These are phyloP conservation scores for Euplagia quadripunctaria DNA, from an alignment of 2,888 invertebrate species.

Conservation along the genomic window DNA sequence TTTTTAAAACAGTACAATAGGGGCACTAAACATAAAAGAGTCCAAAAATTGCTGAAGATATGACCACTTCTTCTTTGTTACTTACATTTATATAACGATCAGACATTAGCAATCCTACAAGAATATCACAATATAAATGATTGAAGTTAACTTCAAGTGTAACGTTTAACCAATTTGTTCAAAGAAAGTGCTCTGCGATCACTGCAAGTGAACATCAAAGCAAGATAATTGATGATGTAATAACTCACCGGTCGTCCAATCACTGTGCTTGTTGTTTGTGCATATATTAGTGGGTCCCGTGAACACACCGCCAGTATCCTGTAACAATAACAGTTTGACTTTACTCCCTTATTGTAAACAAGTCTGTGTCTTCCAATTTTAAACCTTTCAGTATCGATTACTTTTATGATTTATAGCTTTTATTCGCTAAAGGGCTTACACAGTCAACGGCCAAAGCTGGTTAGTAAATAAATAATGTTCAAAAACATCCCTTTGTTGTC, in stretches of 20 bases:
- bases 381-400: slow-evolving; percentile 41
- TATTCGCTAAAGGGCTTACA: slow-evolving; percentile 41
- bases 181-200: slow-evolving; percentile 41
- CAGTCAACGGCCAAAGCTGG: not conserved
- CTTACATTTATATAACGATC: too few species aligned
- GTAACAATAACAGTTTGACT: slow-evolving; percentile 63
- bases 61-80: too few species aligned
- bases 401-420: slow-evolving; percentile 55
- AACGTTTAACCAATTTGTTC: slow-evolving; percentile 29
- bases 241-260: slow-evolving; percentile 73
- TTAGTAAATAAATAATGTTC: slow-evolving; percentile 1
- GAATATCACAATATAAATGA: slow-evolving; percentile 38
- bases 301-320: slow-evolving; percentile 73
- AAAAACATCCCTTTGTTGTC: too few species aligned
- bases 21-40: too few species aligned
- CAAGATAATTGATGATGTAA: slow-evolving; percentile 46
- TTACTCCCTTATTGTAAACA: slow-evolving; percentile 18
- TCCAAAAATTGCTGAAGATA: too few species aligned
- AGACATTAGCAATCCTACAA: not conserved
- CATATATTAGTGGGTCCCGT: slow-evolving; percentile 64
- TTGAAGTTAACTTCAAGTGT: slow-evolving; percentile 27
- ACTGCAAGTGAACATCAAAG: slow-evolving; percentile 45
- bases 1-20: too few species aligned
- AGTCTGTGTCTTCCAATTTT: not conserved
- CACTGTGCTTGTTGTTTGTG: slow-evolving; percentile 72